A percentile compares a stretch with the other conserved stretches of the same genome.
These are phyloP conservation scores for Pseudochirops cupreus DNA, from an alignment of 2,797 vertebrate genomes.

Conservation along the genomic window DNA sequence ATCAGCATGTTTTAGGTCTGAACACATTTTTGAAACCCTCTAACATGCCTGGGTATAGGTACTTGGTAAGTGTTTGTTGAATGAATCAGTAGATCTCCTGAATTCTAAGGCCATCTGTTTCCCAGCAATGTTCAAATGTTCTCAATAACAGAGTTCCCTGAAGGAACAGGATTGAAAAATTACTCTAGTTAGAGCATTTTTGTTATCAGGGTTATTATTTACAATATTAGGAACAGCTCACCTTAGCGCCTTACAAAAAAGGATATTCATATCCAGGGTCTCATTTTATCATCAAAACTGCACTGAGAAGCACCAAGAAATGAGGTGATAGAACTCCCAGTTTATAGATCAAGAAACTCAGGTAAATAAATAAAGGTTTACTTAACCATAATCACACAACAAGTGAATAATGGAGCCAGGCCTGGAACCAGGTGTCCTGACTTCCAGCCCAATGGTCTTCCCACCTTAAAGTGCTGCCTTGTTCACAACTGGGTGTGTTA, in stretches of 20 bases:
- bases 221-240: slow-evolving; percentile 21
- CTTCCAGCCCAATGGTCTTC: slow-evolving; percentile 24
- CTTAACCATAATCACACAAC: background rate
- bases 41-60: background rate
- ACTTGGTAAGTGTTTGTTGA: background rate
- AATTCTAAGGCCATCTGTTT: slow-evolving; percentile 50
- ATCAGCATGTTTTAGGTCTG: slow-evolving; percentile 45
- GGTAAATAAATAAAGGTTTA: background rate
- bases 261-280: slow-evolving; percentile 12
- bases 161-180: background rate
- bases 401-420: background rate
- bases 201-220: slow-evolving; percentile 16
- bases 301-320: background rate
- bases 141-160: background rate
- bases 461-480: background rate
- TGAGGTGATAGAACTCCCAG: background rate
- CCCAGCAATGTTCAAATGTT: background rate
- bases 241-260: slow-evolving; percentile 18
- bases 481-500: background rate
- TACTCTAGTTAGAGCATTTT: background rate
- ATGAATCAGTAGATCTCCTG: slow-evolving; percentile 36
- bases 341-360: background rate
- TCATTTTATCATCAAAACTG: slow-evolving; percentile 20
- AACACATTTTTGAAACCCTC: slow-evolving; percentile 44
- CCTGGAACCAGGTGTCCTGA: background rate